Conservation (phyloP, 1,140 invertebrate species). For the Rhopalosiphum padi region DNA sequence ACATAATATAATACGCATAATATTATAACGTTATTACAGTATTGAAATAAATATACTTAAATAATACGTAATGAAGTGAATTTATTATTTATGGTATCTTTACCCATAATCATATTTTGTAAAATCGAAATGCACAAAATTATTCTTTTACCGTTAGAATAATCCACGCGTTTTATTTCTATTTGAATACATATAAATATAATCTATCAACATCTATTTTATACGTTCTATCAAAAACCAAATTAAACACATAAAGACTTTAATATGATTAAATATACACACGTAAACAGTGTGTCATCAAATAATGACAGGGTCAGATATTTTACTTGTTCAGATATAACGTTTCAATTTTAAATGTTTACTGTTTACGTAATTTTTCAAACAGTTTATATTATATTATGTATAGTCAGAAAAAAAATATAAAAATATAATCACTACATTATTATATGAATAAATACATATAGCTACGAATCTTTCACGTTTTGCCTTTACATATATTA, state of each 20-base stretch:
- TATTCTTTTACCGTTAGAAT: neutral
- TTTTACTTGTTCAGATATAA: neutral
- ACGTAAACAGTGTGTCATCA: neutral
- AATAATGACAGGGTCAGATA: slow-evolving; percentile 4
- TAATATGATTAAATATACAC: neutral
- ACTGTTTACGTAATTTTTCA: neutral
- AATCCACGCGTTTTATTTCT: neutral
- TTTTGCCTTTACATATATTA: neutral
- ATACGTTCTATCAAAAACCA: neutral
- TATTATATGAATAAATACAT: neutral
- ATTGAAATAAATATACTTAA: neutral
- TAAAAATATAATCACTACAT: neutral
- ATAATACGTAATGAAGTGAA: neutral
- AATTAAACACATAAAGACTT: neutral
- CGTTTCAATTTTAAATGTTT: neutral
- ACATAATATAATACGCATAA: neutral
- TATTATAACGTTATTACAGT: neutral
- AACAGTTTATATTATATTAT: neutral
- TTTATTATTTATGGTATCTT: neutral
- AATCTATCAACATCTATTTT: neutral
- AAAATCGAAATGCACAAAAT: neutral
- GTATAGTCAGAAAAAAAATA: neutral
- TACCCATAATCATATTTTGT: neutral
- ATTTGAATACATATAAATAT: neutral
- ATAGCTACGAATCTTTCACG: neutral